These are phyloP conservation scores for Anguilla megastoma DNA, from an alignment of 2,797 vertebrate genomes.

Conservation along the genomic window DNA sequence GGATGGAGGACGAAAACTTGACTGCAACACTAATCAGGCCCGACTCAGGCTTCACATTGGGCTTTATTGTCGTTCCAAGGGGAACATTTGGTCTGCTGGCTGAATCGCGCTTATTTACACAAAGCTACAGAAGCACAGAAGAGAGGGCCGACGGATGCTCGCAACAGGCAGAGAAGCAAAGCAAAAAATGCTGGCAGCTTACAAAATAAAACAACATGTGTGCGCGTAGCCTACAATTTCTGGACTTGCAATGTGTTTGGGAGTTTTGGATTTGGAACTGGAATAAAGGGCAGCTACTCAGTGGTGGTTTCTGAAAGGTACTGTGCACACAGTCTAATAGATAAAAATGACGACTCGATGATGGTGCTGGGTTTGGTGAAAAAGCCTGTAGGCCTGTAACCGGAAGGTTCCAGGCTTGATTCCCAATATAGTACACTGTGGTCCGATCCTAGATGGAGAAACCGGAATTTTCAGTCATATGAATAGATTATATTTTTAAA, in stretches of 20 bases:
- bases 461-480: background rate
- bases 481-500: background rate
- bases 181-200: background rate
- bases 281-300: background rate
- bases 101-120: background rate
- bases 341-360: background rate
- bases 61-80: background rate
- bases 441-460: background rate
- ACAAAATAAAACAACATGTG: background rate
- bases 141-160: background rate
- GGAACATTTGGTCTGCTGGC: background rate
- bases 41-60: background rate
- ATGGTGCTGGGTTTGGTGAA: background rate
- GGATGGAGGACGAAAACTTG: background rate
- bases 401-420: background rate
- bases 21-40: background rate
- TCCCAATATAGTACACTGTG: background rate
- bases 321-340: background rate
- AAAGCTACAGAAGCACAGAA: background rate
- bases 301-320: background rate
- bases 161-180: background rate
- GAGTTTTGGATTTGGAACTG: background rate
- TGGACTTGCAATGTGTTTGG: background rate
- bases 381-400: background rate
- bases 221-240: background rate